Conservation (phyloP, 2,113 vertebrate species). For the Cardinalis cardinalis region DNA sequence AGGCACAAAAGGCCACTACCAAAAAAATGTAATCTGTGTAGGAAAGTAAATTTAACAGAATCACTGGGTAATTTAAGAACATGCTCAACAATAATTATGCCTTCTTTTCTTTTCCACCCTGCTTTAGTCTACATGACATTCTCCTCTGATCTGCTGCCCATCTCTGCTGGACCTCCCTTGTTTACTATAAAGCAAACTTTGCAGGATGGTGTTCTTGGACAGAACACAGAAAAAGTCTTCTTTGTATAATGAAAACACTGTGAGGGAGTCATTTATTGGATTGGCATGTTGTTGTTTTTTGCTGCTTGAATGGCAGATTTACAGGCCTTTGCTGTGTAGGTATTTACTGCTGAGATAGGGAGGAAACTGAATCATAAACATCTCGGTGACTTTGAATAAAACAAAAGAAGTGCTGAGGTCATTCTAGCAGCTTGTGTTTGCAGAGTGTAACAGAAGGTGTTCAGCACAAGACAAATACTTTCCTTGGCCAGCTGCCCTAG, state of each 20-base stretch:
- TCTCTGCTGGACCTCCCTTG: neutral
- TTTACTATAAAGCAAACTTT: slow-evolving; percentile 21
- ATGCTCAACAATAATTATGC: neutral
- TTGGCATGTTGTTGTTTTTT: slow-evolving; percentile 57
- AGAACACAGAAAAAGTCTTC: slow-evolving; percentile 1
- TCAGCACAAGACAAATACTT: slow-evolving; percentile 35
- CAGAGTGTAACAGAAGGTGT: slow-evolving; percentile 27
- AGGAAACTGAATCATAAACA: slow-evolving; percentile 62
- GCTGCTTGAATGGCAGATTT: slow-evolving; percentile 67
- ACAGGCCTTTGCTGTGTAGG: neutral
- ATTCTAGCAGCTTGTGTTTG: slow-evolving; percentile 48
- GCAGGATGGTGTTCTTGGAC: slow-evolving; percentile 39
- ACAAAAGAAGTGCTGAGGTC: slow-evolving; percentile 50
- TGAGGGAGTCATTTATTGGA: slow-evolving; percentile 57
- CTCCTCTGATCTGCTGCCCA: neutral
- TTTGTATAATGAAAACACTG: slow-evolving; percentile 51
- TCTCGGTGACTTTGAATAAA: slow-evolving; percentile 56
- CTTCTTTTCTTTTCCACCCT: neutral
- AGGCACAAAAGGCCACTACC: neutral
- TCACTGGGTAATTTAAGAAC: neutral
- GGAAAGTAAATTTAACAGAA: neutral
- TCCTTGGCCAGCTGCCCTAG: neutral
- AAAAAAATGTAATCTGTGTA: neutral
- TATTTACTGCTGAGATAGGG: slow-evolving; percentile 64
- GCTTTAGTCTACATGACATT: neutral